Evolutionary conservation across 1,140 invertebrate genomes (phyloP).

Genomic region (Tetramorium parvispinum): DNA sequence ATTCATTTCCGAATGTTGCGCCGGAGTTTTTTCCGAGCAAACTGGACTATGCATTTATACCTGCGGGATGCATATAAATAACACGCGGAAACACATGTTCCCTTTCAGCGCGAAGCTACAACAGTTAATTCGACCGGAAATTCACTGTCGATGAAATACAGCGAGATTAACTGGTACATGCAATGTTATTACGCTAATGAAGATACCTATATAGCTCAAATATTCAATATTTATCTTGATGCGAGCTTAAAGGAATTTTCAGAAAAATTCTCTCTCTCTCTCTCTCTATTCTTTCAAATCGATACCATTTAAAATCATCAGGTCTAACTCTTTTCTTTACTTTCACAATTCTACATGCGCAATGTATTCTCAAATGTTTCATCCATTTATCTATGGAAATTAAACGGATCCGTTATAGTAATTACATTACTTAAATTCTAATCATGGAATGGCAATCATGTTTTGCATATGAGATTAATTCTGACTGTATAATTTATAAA

Average conservation of each 20-base stretch:
- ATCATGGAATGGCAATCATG: not conserved
- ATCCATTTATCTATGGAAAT: slow-evolving; percentile 1
- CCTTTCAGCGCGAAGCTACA: not conserved
- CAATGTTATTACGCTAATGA: not conserved
- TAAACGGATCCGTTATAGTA: not conserved
- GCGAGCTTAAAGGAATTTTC: not conserved
- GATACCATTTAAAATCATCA: not conserved
- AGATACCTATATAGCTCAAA: not conserved
- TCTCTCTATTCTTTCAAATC: not conserved
- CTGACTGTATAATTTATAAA: not conserved
- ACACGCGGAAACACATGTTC: slow-evolving; percentile 28
- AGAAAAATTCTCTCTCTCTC: not conserved
- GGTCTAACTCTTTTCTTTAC: not conserved
- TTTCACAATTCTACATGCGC: not conserved
- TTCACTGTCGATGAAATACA: slow-evolving; percentile 8
- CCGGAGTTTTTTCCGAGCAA: not conserved
- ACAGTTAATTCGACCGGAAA: slow-evolving; percentile 29
- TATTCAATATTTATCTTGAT: not conserved
- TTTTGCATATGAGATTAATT: not conserved
- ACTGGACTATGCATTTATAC: not conserved
- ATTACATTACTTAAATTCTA: not conserved
- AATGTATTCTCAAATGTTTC: not conserved
- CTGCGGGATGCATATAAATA: slow-evolving; percentile 40
- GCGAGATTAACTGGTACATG: not conserved
- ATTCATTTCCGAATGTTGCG: slow-evolving; percentile 3